Evolutionary conservation across 2,113 vertebrate genomes (phyloP), one percentile per base, ranked within the genome.

Genomic region (Bothrops jararaca): DNA sequence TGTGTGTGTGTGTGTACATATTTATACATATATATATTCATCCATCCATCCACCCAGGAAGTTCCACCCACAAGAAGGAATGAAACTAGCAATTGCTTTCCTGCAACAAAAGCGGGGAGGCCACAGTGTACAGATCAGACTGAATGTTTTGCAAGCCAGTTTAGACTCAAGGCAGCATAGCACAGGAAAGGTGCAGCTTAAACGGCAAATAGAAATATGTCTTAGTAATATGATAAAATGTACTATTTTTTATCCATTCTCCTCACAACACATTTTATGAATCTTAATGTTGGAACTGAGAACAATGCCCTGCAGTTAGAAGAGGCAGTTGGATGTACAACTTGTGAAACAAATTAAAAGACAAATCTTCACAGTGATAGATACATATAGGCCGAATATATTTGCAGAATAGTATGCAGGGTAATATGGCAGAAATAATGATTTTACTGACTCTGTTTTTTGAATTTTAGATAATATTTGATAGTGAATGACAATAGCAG

Each of bases 261-360:
- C 15, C 29, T 42, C 24, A 29, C 89, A 90, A 8, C 13, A 64
- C 50, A 50, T 24, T 64, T 50, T 64, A 54, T 90, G 48, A 20
- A 50, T 58, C 26, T 15, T 90, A 48, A 89, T 48, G 8, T 29
- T 48, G 60, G 48, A 64, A 48, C 24, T 48, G 15, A 90, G 89
- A 90, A n/a, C 29, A 57, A 23, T 26, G 39, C 39, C 23, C 23
- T 45, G 57, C 11, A 58, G 9, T 39, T 34, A 74, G 26, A 48
- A 50, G 26, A 90, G 5, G 57, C 42, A 29, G 42, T 50, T 91
- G 53, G 22, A 11, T 56, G 18, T 88, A 34, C 12, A 60, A 53
- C 69, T 96, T 93, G 94, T 86, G 93, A 96, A 97, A 96, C 90
- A 96, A 96, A 95, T 96, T 96, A 96, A 57, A 95, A 96, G 56